These are phyloP conservation scores for Brachionichthys hirsutus DNA, from an alignment of 2,113 vertebrate genomes.

Conservation along the genomic window DNA sequence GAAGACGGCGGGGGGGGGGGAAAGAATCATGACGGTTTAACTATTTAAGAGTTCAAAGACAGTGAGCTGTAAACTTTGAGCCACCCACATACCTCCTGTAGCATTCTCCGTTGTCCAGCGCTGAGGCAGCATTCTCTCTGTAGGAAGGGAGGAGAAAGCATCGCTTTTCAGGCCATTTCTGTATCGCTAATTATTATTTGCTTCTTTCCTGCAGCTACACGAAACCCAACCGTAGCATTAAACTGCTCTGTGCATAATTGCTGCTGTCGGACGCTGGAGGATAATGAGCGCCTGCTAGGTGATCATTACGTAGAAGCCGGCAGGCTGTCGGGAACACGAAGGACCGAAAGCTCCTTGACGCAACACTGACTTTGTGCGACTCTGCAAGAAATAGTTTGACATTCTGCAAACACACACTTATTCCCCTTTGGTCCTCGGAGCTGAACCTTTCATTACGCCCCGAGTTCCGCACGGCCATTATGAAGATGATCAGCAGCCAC, in stretches of 20 bases:
- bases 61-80: too few relatives aligned
- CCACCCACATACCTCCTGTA: slow-evolving; percentile 61
- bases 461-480: too few relatives aligned
- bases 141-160: slow-evolving; percentile 4
- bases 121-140: slow-evolving; percentile 60
- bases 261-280: slow-evolving; percentile 31
- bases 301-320: slow-evolving; percentile 54
- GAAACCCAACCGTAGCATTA: slow-evolving; percentile 24
- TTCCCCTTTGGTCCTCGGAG: too few relatives aligned
- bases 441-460: too few relatives aligned
- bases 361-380: slow-evolving; percentile 11
- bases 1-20: background rate
- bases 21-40: slow-evolving; percentile 12
- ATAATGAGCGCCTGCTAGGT: slow-evolving; percentile 53
- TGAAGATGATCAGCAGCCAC: too few relatives aligned
- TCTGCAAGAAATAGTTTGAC: too few relatives aligned
- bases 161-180: background rate
- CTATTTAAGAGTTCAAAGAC: background rate
- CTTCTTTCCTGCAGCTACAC: background rate
- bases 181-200: slow-evolving; percentile 22
- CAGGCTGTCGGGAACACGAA: slow-evolving; percentile 26
- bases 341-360: slow-evolving; percentile 21
- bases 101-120: slow-evolving; percentile 57
- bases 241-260: slow-evolving; percentile 26
- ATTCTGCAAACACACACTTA: too few relatives aligned